phyloP scores from a whole-genome alignment of 2,888 invertebrate genomes.

The Parascotia fuliginaria region DNA sequence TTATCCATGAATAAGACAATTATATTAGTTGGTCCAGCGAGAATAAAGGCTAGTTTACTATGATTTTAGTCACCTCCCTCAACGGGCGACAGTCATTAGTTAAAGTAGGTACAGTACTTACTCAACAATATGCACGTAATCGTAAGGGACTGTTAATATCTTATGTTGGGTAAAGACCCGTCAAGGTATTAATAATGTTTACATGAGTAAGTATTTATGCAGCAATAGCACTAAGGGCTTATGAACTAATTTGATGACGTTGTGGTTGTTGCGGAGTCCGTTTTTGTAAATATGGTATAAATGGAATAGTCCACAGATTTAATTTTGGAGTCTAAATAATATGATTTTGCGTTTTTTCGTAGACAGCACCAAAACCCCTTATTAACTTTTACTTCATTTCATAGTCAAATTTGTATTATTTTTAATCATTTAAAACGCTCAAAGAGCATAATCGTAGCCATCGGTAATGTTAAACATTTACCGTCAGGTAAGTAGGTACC shows the following conservation, averaged over 20 bases:
- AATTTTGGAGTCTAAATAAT: no score
- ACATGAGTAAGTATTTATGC: not conserved
- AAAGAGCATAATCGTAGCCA: no score
- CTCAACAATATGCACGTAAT: conserved; percentile 4
- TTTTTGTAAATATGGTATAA: no score
- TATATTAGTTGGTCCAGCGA: conserved; percentile 17
- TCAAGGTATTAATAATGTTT: conserved; percentile 14
- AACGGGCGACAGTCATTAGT: conserved; percentile 15
- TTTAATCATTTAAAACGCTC: no score
- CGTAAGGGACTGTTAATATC: conserved; percentile 20
- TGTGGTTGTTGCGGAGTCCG: no score
- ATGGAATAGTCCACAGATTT: no score
- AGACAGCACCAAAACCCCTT: no score
- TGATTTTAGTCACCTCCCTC: conserved; percentile 7
- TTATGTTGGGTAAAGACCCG: conserved; percentile 11
- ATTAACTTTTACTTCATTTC: no score
- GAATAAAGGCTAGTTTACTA: conserved; percentile 17
- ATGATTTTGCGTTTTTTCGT: no score
- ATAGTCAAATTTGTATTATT: no score
- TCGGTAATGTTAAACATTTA: no score
- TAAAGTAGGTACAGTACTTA: conserved; percentile 1
- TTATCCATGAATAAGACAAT: conserved; percentile 34
- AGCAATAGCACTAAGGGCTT: not conserved
- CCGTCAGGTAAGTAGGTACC: no score
- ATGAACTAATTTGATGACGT: not conserved